phyloP scores from a whole-genome alignment of 2,113 vertebrate species.

The Psophia crepitans region DNA sequence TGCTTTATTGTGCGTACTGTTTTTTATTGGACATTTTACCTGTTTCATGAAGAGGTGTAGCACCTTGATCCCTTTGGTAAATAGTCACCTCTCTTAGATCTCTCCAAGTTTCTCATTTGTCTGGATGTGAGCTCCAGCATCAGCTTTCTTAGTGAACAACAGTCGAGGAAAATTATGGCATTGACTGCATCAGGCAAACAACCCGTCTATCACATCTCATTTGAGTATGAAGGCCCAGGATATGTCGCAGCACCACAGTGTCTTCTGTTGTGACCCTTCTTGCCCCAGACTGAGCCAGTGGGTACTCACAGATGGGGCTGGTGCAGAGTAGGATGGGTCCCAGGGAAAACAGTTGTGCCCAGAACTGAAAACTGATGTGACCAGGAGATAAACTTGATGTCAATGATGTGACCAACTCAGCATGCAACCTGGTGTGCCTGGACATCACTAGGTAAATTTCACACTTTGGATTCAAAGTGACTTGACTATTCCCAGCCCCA shows the following conservation, averaged over 20 bases:
- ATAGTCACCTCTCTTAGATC: not conserved
- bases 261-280: not conserved
- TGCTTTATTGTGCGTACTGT: not conserved
- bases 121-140: not conserved
- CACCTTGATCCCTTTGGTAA: not conserved
- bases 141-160: not conserved
- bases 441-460: not conserved
- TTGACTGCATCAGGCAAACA: not conserved
- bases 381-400: rapidly evolving
- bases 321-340: not conserved
- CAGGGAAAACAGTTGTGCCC: not conserved
- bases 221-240: not conserved
- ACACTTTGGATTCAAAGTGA: not conserved
- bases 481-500: not conserved
- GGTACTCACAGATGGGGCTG: not conserved
- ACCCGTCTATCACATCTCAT: not conserved
- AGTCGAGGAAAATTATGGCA: not conserved
- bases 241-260: not conserved
- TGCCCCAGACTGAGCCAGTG: not conserved
- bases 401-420: not conserved
- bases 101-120: not conserved
- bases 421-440: rapidly evolving
- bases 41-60: not conserved
- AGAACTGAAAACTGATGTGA: not conserved
- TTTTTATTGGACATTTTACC: not conserved